Evolutionary conservation across 2,797 vertebrate species (phyloP), one percentile per base, ranked within the genome.

Genomic region (Pterois miles): DNA sequence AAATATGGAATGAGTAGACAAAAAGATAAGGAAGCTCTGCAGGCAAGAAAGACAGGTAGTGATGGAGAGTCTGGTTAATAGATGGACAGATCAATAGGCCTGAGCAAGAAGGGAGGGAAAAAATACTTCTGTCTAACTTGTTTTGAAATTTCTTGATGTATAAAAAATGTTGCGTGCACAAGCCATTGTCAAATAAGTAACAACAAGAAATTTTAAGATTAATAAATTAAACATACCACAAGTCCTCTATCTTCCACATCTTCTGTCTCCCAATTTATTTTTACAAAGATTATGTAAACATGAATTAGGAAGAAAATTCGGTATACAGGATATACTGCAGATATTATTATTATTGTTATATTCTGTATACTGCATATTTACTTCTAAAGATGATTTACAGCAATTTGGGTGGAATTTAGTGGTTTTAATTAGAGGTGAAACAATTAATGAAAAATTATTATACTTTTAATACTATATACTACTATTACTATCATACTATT

Each of bases 1-100:
- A 11, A 71, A 74, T 50, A 54, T 66, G 40, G 46, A 67, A 64
- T 27, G 43, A 83, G 71, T 7, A 11, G 11, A 20, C 7, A 36
- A 29, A 22, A 54, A 31, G 29, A 22, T 23, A 3, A 64, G 29
- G 31, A 65, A 11, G 54, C 22, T 5, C n/a, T 25, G 54, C 9
- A 2, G 16, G 31, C 23, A 22, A 25, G 48, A 31, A 12, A 62
- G 22, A 27, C 36, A 52, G 60, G 23, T 53, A 4, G 16, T 11
- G 54, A 23, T 6, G 50, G 5, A 29, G 12, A 27, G 38, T 16
- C 56, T 53, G 3, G 29, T 14, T 36, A 40, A 48, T 9, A 18
- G 13, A 53, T 14, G 71, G 16, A 23, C 33, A 7, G 36, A 64
- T 58, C 14, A 20, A 13, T 5, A 25, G 8, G 9, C 7, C n/a